Conservation (phyloP, 2,113 vertebrate species). For the Cichladusa arquata region DNA sequence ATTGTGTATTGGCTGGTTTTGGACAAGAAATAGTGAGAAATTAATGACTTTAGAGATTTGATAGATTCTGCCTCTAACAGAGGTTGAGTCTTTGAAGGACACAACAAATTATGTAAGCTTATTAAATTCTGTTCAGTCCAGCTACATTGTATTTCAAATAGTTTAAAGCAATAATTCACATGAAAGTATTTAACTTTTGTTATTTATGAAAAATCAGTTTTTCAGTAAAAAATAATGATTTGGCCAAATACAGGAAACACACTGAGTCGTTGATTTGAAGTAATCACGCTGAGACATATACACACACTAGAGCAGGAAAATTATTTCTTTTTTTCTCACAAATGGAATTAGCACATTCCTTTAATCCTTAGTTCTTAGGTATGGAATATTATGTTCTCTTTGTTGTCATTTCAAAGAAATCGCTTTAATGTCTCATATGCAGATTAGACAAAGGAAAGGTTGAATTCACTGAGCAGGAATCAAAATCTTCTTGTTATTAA, state of each 20-base stretch:
- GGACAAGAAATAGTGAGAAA: neutral
- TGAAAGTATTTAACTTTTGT: neutral
- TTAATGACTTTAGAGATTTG: neutral
- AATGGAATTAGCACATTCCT: neutral
- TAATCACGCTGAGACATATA: neutral
- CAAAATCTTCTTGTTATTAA: conserved; percentile 30
- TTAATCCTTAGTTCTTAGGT: neutral
- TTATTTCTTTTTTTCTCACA: neutral
- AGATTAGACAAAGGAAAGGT: conserved; percentile 1
- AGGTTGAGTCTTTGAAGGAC: neutral
- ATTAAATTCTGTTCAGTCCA: neutral
- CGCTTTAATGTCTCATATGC: conserved; percentile 27
- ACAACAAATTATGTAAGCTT: neutral
- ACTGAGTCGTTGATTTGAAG: neutral
- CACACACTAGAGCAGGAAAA: neutral
- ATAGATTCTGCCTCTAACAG: neutral
- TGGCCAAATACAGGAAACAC: neutral
- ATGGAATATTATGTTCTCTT: neutral
- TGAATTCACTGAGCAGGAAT: conserved; percentile 1
- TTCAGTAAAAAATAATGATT: neutral
- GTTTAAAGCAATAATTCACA: neutral
- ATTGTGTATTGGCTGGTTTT: neutral
- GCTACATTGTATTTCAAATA: neutral
- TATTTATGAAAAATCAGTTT: neutral
- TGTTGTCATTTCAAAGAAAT: conserved; percentile 32